Evolutionary conservation across 2,113 vertebrate genomes (phyloP), one percentile per base, ranked within the genome.

Genomic region (Sander lucioperca): DNA sequence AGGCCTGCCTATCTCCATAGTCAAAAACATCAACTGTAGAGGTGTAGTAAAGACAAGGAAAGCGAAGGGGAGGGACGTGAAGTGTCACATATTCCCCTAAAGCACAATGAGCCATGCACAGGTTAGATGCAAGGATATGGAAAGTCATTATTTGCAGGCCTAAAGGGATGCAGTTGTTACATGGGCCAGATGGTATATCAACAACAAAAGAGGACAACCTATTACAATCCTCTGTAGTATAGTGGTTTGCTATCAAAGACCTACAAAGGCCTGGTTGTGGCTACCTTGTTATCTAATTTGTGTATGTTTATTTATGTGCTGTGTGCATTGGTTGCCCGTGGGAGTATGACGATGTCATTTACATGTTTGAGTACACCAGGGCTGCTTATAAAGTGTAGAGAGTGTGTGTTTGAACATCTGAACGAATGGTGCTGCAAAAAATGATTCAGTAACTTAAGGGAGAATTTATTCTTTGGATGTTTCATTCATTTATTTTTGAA

Each of bases 111-210:
- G 87, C 89, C 77, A 69, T 68, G 73, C 86, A 86, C 91, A 93
- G 90, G 93, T 94, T 93, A 89, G 86, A 89, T 86, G 90, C 80
- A 83, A 90, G 87, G 80, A 93, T 93, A 90, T 91, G 89, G 87
- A 91, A 89, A 93, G 91, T 93, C 91, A 92, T 94, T 94, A 94
- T 94, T 94, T 93, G 89, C 85, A 90, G 88, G 92, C 93, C 93
- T 93, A 85, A 88, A 93, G 93, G 90, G 91, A 91, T 89, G 57
- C 50, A 79, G 86, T 79, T 86, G 86, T 67, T 89, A 84, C 91
- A 84, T 10, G 63, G 88, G 84, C 91, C 91, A 93, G 93, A 93
- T 94, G 92, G 90, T 86, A 91, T 85, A 83, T 89, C 85, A 92
- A 93, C 86, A 94, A 87, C 80, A 80, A 74, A 91, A 77, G 89